phyloP scores from a whole-genome alignment of 1,140 invertebrate genomes.

The Drosophila mauritiana region DNA sequence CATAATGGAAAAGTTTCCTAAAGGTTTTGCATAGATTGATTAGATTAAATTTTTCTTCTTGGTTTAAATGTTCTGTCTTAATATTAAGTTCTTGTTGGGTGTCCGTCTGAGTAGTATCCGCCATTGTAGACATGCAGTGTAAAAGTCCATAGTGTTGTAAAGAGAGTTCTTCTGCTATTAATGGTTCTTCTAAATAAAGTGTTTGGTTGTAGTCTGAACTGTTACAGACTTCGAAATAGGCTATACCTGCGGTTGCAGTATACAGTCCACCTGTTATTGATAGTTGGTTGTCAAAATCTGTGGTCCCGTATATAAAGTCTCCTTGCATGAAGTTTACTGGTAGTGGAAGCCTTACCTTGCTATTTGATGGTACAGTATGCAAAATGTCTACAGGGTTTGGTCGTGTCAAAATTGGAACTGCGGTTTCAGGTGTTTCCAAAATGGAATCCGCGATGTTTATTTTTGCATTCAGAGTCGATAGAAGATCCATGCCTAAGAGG shows the following conservation, averaged over 20 bases:
- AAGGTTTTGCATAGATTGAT: constrained; percentile 18
- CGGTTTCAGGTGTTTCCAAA: neutral
- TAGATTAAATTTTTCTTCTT: constrained; percentile 21
- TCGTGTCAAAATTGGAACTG: neutral
- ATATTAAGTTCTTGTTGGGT: constrained; percentile 15
- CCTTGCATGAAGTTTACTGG: constrained; percentile 6
- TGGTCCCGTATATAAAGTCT: constrained; percentile 10
- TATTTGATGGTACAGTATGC: constrained; percentile 7
- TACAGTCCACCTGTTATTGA: constrained; percentile 2
- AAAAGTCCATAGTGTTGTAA: constrained; percentile 1
- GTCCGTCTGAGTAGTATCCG: neutral
- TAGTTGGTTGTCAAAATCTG: constrained; percentile 1
- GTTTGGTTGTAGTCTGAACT: constrained; percentile 9
- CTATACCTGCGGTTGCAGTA: neutral
- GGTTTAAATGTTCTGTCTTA: constrained; percentile 22
- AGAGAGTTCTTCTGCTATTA: neutral
- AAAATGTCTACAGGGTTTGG: neutral
- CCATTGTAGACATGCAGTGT: constrained; percentile 8
- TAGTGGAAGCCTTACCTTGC: neutral
- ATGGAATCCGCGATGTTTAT: constrained; percentile 8
- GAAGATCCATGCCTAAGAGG: constrained; percentile 1
- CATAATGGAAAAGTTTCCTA: constrained; percentile 24
- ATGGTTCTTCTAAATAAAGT: constrained; percentile 4
- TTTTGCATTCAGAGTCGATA: constrained; percentile 6
- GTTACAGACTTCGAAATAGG: constrained; percentile 7